Percentiles rank a stretch among this genome's conserved stretches.
Evolutionary conservation across 2,888 invertebrate genomes (phyloP).

Genomic region (Ctena decussata): DNA sequence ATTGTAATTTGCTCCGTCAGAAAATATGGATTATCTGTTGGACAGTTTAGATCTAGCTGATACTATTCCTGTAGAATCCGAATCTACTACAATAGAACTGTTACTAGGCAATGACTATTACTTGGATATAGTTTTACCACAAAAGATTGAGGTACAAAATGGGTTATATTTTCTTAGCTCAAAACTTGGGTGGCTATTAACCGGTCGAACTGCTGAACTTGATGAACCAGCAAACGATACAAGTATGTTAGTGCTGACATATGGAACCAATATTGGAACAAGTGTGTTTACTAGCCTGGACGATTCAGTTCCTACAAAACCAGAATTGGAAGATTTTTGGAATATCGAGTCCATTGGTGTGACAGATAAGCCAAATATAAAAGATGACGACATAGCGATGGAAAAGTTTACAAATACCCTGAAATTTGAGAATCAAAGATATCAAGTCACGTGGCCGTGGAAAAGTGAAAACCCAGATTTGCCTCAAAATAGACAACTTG

Average conservation of each 20-base stretch:
- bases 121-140: conserved; percentile 5
- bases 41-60: background rate
- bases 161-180: conserved; percentile 4
- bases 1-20: background rate
- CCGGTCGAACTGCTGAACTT: background rate
- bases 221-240: background rate
- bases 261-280: background rate
- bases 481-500: conserved; percentile 31
- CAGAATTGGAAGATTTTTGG: conserved; percentile 28
- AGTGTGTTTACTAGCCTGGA: conserved; percentile 1
- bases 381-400: conserved; percentile 27
- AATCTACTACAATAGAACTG: background rate
- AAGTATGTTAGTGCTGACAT: conserved; percentile 2
- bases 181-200: conserved; percentile 15
- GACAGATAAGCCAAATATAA: background rate
- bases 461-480: conserved; percentile 22
- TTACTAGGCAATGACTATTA: conserved; percentile 24
- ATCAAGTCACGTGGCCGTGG: conserved; percentile 43
- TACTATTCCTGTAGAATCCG: background rate
- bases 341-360: conserved; percentile 32
- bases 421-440: conserved; percentile 24
- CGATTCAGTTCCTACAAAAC: background rate
- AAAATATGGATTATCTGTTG: background rate
- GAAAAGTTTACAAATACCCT: conserved; percentile 24
- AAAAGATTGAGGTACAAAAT: background rate